Evolutionary conservation across 2,888 invertebrate genomes (phyloP), one percentile per base, ranked within the genome.

Genomic region (Trichopria drosophilae): DNA sequence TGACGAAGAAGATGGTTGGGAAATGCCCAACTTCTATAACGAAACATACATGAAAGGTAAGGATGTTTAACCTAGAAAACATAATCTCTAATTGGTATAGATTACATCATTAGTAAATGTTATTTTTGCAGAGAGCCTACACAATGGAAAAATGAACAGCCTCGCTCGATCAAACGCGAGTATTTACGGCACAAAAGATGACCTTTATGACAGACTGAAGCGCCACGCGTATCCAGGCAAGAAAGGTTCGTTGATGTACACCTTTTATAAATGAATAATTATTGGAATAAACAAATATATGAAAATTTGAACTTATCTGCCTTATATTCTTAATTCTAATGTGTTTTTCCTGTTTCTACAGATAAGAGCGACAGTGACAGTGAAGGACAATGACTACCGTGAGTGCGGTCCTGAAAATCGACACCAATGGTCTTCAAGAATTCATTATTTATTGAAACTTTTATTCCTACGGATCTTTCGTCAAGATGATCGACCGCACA

Each of bases 1-100:
- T 71, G 93, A 94, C 64, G 94, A 94, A 71, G 94, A 94, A 76
- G 94, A 94, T 66, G 94, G 93, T 36, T 94, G 94, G 94, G 94
- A 94, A 73, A 94, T 94, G 94, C 94, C 94, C 0, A 94, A 94
- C 77, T 94, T 94, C 77, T 94, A 94, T 78, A 93, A 93, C 74
- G 94, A 94, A 77, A 93, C 93, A 2, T 94, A 94, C 71, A 93
- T 94, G 93, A 94, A 94, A 78, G 92, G 92, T 79, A 85, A 61
- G 51, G 42, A 36, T 45, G 12, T 28, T 16, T 12, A 16, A 26
- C 26, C 10, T 26, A 36, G n/a, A 16, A 10, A 36, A 19, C 36
- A 12, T 12, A 18, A 15, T 15, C 22, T 6, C 22, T 10, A 12
- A 18, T 36, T 6, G 19, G 12, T 18, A 18, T 6, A 7, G 18